Conservation (phyloP, 2,888 invertebrate genomes). For the Agriopis marginaria region DNA sequence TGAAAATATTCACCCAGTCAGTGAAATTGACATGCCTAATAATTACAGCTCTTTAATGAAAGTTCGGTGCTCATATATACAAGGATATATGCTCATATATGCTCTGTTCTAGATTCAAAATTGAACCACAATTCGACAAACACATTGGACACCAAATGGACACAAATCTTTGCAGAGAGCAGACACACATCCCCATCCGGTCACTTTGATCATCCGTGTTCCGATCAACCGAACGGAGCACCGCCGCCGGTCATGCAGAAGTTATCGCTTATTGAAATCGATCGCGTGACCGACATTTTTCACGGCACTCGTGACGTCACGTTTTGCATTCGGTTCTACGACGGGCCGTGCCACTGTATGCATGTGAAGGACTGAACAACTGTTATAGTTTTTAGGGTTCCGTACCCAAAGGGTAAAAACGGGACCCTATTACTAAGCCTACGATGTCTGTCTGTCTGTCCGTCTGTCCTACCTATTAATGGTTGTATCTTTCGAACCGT, state of each 20-base stretch:
- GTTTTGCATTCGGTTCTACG: slow-evolving; percentile 47
- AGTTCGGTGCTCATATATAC: too few relatives aligned
- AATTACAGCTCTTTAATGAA: too few relatives aligned
- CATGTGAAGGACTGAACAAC: slow-evolving; percentile 5
- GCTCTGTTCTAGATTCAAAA: neutral
- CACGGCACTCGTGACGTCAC: slow-evolving; percentile 59
- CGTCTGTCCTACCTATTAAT: too few relatives aligned
- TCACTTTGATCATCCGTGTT: slow-evolving; percentile 55
- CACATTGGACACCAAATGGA: neutral
- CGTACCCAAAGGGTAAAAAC: too few relatives aligned
- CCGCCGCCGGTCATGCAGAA: slow-evolving; percentile 67
- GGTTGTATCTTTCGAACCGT: too few relatives aligned
- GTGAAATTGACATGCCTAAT: too few relatives aligned
- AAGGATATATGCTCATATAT: neutral
- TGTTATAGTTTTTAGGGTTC: too few relatives aligned
- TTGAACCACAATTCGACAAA: neutral
- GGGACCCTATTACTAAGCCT: too few relatives aligned
- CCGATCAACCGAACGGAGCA: slow-evolving; percentile 52
- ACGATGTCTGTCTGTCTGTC: too few relatives aligned
- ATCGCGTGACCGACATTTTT: slow-evolving; percentile 61
- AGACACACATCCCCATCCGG: slow-evolving; percentile 40
- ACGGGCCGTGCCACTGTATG: slow-evolving; percentile 18
- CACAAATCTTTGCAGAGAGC: slow-evolving; percentile 27
- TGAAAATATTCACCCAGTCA: too few relatives aligned
- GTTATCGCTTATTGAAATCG: slow-evolving; percentile 81